Base-by-base conservation (phyloP, 2,888 invertebrate species). In the Matsumyia berberina region DNA sequence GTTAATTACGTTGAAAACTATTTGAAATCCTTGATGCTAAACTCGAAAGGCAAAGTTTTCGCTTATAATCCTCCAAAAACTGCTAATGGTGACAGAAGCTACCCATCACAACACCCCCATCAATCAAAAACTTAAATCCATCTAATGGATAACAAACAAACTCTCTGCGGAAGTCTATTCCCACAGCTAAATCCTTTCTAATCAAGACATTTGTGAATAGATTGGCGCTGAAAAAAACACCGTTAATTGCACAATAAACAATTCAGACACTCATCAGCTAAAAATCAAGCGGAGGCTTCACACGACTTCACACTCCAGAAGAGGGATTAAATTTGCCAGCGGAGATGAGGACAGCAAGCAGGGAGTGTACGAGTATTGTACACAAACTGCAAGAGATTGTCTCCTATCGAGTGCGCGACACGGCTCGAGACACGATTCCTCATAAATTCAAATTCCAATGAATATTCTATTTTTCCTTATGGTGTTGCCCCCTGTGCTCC, bases 371-470 rank as follows among this genome's bases (percentile, higher is more conserved):
- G 17, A 24, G 24, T 24, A 3, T 1, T 24, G 24, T 24, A 24
- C 5, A 24, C 17, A 42, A 67, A 42, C 17, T 44, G 15, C 35
- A 39, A 44, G 46, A 51, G 37, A 60, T 66, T 77, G 70, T 60
- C 46, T 42, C 46, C 57, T 58, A 35, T 57, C 31, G 15, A 31
- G 51, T 17, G 35, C 51, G 51, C 24, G n/a, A 9, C 37, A 37
- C 29, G 12, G 37, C 33, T 39, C 31, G 55, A 67, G 67, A 69
- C 79, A 83, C 73, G 83, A 83, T 83, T 79, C 79, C 37, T 83
- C 83, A 79, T 79, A 83, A 83, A 83, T 83, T 83, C 73, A 73
- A 83, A 79, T 83, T 83, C 79, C 83, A 24, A 83, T 79, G 79
- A 83, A 83, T 83, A 83, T 83, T 79, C 64, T 49, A 76, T 69